Evolutionary conservation across 2,888 invertebrate species (phyloP).

Genomic region (Elysia crispata): DNA sequence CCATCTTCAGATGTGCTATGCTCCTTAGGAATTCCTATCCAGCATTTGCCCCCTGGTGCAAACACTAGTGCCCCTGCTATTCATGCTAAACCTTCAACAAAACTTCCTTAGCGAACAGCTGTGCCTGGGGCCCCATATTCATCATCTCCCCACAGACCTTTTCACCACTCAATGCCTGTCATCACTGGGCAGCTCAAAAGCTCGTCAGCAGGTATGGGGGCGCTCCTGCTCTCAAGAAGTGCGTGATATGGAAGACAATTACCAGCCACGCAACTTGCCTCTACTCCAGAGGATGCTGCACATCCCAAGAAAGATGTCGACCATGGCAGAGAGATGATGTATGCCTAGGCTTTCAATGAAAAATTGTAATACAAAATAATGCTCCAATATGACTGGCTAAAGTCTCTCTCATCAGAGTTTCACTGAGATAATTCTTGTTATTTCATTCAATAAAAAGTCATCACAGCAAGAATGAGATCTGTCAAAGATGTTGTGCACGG

Average conservation of each 20-base stretch:
- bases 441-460: no score
- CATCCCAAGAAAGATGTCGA: conserved; percentile 98
- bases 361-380: no score
- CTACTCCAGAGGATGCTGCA: conserved; percentile 97
- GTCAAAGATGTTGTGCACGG: no score
- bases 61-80: not conserved
- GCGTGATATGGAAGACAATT: conserved; percentile 80
- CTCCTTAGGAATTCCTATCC: no score
- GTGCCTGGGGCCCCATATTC: conserved; percentile 22
- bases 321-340: conserved; percentile 99
- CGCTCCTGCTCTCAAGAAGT: conserved; percentile 87
- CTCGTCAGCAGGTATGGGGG: not conserved
- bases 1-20: no score
- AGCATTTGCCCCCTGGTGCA: not conserved
- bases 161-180: not conserved
- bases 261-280: conserved; percentile 95
- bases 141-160: not conserved
- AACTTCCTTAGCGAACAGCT: conserved; percentile 16
- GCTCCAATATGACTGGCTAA: no score
- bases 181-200: not conserved
- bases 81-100: not conserved
- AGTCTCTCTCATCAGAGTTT: no score
- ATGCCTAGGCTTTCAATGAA: conserved; percentile 81
- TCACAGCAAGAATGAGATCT: no score
- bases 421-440: no score